Percentiles rank a stretch among this genome's conserved stretches.
Evolutionary conservation across 2,888 invertebrate genomes (phyloP).

Genomic region (Laspeyria flexula): DNA sequence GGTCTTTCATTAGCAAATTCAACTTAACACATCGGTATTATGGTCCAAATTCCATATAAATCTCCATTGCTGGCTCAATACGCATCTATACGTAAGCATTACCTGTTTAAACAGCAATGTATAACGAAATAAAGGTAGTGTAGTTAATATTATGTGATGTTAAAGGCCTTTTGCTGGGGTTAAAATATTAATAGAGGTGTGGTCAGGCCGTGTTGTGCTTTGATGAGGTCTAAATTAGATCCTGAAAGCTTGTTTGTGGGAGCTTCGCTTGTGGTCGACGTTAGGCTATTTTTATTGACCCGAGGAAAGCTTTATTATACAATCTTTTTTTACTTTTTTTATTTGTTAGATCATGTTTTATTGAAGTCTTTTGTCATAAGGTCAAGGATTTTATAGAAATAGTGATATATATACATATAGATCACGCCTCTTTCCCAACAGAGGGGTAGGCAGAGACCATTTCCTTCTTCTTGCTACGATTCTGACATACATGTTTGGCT

Average conservation of each 20-base stretch:
- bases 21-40: not conserved
- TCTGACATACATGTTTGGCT: too few relatives aligned
- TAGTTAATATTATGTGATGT: slow-evolving; percentile 13
- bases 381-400: not conserved
- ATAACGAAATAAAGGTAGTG: not conserved
- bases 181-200: slow-evolving; percentile 56
- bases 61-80: slow-evolving; percentile 13
- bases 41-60: not conserved
- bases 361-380: not conserved
- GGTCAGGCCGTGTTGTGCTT: slow-evolving; percentile 36
- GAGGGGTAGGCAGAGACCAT: too few relatives aligned
- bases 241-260: slow-evolving; percentile 50
- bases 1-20: slow-evolving; percentile 11
- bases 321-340: not conserved
- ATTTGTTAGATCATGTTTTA: not conserved
- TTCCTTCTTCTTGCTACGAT: too few relatives aligned
- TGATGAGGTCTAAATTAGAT: slow-evolving; percentile 57
- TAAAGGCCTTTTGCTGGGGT: slow-evolving; percentile 36
- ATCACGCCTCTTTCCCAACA: too few relatives aligned
- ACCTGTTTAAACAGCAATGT: slow-evolving; percentile 7
- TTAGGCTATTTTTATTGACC: too few relatives aligned
- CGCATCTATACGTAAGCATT: not conserved
- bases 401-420: too few relatives aligned
- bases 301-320: not conserved
- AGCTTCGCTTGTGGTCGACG: too few relatives aligned